These are phyloP conservation scores for Pristionchus maxplancki DNA, from an alignment of 2,888 invertebrate genomes.

Conservation along the genomic window DNA sequence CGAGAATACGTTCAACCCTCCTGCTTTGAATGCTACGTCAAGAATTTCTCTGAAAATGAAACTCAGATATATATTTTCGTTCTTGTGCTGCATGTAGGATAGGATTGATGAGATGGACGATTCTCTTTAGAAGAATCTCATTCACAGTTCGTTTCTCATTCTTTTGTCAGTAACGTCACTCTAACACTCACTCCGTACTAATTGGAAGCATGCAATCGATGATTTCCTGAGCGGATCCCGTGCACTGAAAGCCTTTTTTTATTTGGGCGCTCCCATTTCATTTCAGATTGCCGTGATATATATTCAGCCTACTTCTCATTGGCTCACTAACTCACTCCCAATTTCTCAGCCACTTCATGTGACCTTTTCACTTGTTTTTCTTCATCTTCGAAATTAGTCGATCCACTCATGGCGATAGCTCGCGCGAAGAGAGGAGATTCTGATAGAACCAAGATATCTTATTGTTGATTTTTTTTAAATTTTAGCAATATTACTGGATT, in stretches of 20 bases:
- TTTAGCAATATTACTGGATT: no score
- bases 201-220: background rate
- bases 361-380: conserved; percentile 22
- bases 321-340: conserved; percentile 35
- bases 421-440: conserved; percentile 23
- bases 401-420: conserved; percentile 34
- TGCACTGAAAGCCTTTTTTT: background rate
- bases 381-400: background rate
- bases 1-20: background rate
- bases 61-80: no score
- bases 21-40: background rate
- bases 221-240: conserved; percentile 27
- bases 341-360: background rate
- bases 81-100: no score
- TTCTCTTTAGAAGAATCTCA: no score
- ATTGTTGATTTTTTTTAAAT: no score
- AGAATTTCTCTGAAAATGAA: background rate
- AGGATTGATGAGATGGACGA: no score
- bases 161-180: background rate
- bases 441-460: background rate
- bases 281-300: no score
- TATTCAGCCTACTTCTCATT: no score
- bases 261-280: background rate
- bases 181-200: background rate
- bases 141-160: background rate